Evolutionary conservation across 1,140 invertebrate species (phyloP), one percentile per base, ranked within the genome.

Genomic region (Dicyema japonicum): DNA sequence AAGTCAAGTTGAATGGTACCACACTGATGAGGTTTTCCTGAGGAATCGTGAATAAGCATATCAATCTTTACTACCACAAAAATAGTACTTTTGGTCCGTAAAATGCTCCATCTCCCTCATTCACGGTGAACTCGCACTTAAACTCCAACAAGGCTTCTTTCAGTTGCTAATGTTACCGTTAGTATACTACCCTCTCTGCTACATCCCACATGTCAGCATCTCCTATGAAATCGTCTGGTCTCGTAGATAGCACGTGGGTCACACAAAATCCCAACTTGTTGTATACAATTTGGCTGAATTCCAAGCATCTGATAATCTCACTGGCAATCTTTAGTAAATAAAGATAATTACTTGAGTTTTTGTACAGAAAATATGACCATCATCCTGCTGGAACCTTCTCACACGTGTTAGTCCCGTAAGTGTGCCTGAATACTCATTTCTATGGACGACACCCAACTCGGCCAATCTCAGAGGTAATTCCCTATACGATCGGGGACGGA

Each of bases 1-100:
- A 88, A 90, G 54, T 90, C 78, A 13, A 88, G 48, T 42, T 88
- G 78, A 41, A 90, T 80, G 5, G 78, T 90, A 18, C 72, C 78
- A 40, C 74, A 82, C 40, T 90, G 78, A 53, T 69, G 65, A 0
- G 63, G 52, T 17, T 78, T 55, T 34, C 64, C 63, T 19, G 88
- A 47, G 1, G 78, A 78, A 53, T 90, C 78, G 44, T 60, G 63
- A 34, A 88, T 71, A 1, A 71, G 78, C 40, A 90, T 82, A 49
- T 88, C 78, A 38, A 90, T 88, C 56, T 47, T 33, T n/a, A n/a
- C n/a, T n/a, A n/a, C n/a, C n/a, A n/a, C n/a, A n/a, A n/a, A n/a
- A n/a, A n/a, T n/a, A n/a, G n/a, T n/a, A 50, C 44, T 36, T 88
- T 90, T 3, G 78, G 78, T 0, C 78, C 78, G 48, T 90, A 90